Percentiles rank a stretch among this genome's conserved stretches.
Evolutionary conservation across 1,140 invertebrate genomes (phyloP).

Genomic region (Phocides pigmalion): DNA sequence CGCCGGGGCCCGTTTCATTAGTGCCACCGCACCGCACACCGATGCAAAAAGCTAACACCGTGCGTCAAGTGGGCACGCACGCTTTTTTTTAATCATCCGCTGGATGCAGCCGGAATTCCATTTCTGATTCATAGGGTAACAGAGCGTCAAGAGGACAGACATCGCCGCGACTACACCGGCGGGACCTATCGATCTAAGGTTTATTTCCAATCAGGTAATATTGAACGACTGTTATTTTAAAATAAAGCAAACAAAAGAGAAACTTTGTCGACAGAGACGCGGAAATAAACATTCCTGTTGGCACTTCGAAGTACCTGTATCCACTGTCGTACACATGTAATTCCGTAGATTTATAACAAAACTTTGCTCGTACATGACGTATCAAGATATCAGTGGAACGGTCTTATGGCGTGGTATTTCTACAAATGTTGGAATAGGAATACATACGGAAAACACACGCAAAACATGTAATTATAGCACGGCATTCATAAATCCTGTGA

Average conservation of each 20-base stretch:
- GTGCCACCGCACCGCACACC: constrained; percentile 75
- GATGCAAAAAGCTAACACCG: constrained; percentile 77
- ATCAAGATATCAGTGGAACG: constrained; percentile 4
- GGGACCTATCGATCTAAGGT: constrained; percentile 64
- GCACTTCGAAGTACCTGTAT: neutral
- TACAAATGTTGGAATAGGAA: constrained; percentile 39
- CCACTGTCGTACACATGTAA: neutral
- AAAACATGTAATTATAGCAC: constrained; percentile 65
- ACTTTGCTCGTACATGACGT: constrained; percentile 1
- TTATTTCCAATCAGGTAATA: constrained; percentile 60
- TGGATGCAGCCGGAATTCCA: constrained; percentile 47
- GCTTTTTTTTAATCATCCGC: constrained; percentile 74
- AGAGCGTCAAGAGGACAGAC: constrained; percentile 32
- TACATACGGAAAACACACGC: constrained; percentile 45
- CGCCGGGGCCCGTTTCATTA: constrained; percentile 71
- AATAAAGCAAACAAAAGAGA: constrained; percentile 34
- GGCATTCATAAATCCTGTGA: constrained; percentile 72
- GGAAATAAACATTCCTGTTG: neutral
- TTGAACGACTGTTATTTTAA: constrained; percentile 59
- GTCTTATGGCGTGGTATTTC: constrained; percentile 5
- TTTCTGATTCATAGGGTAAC: constrained; percentile 46
- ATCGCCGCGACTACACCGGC: constrained; percentile 43
- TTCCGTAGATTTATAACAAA: constrained; percentile 3
- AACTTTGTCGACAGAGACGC: neutral
- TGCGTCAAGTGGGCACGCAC: constrained; percentile 78